phyloP scores from a whole-genome alignment of 2,113 vertebrate genomes.

The Empidonax traillii region DNA sequence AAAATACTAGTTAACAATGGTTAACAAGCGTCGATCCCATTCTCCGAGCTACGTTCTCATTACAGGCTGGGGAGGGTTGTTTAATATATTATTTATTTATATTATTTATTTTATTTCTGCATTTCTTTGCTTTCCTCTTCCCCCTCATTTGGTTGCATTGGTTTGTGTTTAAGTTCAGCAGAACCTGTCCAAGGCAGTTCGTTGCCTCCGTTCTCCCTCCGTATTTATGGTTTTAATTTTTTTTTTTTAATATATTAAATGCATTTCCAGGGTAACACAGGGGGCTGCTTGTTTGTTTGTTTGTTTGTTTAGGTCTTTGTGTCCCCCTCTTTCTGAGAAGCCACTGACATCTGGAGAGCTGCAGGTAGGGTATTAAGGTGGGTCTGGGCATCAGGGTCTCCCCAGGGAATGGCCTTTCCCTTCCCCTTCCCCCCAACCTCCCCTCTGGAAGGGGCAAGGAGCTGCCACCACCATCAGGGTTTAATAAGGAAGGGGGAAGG shows the following conservation, averaged over 20 bases:
- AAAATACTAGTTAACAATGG: conserved; percentile 90
- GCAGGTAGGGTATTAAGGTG: not conserved
- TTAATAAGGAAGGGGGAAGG: not conserved
- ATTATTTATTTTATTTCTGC: conserved; percentile 44
- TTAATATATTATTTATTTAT: conserved; percentile 67
- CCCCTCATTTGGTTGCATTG: not conserved
- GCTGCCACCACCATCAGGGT: not conserved
- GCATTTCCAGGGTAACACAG: conserved; percentile 21
- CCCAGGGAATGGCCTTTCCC: not conserved
- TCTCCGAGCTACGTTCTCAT: conserved; percentile 73
- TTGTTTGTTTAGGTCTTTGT: not conserved
- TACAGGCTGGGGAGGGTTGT: not conserved
- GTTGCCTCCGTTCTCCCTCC: not conserved
- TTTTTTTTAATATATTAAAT: not conserved
- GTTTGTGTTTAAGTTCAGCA: conserved; percentile 13
- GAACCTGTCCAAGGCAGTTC: not conserved
- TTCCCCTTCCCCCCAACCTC: not conserved
- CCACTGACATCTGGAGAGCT: not conserved
- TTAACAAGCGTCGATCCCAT: conserved; percentile 80
- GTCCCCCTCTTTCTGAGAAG: conserved; percentile 57
- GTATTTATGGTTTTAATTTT: not conserved
- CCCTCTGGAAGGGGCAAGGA: not conserved
- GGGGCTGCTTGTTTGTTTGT: not conserved
- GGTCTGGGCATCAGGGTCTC: not conserved
- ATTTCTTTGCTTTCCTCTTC: conserved; percentile 1